A percentile compares a stretch with the other conserved stretches of the same genome.
These are phyloP conservation scores for Hermetia illucens DNA, from an alignment of 1,140 invertebrate species.

Conservation along the genomic window DNA sequence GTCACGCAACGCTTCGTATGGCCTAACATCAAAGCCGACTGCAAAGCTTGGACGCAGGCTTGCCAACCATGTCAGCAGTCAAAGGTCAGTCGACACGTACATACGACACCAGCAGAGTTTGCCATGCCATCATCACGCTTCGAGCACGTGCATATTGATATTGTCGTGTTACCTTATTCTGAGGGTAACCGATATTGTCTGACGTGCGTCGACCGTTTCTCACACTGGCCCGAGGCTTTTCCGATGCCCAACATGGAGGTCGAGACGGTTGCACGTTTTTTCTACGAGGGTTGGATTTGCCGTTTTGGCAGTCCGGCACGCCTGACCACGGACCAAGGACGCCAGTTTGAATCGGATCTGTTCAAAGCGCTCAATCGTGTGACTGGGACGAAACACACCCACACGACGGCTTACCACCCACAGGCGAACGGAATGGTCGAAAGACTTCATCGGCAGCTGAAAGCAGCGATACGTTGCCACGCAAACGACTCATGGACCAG, in stretches of 20 bases:
- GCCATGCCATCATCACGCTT: conserved; percentile 8
- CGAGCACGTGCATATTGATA: conserved; percentile 19
- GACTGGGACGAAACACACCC: conserved; percentile 9
- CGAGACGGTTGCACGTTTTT: conserved; percentile 12
- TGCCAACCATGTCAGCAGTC: conserved; percentile 14
- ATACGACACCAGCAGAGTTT: not conserved
- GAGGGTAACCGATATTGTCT: conserved; percentile 10
- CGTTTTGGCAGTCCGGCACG: conserved; percentile 11
- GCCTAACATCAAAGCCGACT: conserved; percentile 16
- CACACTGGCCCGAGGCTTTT: conserved; percentile 28
- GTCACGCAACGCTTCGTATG: no score
- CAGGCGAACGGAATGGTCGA: conserved; percentile 21
- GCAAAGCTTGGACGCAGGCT: conserved; percentile 9
- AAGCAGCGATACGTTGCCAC: conserved; percentile 16
- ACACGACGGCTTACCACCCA: conserved; percentile 21
- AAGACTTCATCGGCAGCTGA: conserved; percentile 23
- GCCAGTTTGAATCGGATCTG: conserved; percentile 18
- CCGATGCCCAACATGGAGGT: conserved; percentile 20
- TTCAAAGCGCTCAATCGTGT: conserved; percentile 11
- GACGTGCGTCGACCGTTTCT: conserved; percentile 18
- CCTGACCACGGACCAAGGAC: conserved; percentile 19
- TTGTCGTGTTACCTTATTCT: conserved; percentile 13
- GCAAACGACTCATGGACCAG: conserved; percentile 13
- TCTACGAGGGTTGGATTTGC: conserved; percentile 18
- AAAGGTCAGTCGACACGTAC: conserved; percentile 14